Percentiles rank a stretch among this genome's conserved stretches.
Conservation (phyloP, 2,888 invertebrate species). For the Seira sanloemensis region DNA sequence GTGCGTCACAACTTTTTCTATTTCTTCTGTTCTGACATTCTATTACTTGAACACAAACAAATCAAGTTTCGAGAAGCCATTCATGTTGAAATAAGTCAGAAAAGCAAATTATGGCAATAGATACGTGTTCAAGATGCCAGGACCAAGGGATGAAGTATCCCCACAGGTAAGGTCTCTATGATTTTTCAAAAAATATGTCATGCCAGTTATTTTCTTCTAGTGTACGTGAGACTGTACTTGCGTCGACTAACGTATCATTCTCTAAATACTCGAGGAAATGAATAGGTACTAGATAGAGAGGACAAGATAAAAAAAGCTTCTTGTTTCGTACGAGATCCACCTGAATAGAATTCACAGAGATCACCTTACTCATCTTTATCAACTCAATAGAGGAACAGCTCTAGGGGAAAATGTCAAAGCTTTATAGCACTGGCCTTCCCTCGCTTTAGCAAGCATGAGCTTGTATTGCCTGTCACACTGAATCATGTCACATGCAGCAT, state of each 20-base stretch:
- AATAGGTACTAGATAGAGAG: no score
- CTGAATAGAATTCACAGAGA: constrained; percentile 23
- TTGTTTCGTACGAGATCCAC: constrained; percentile 20
- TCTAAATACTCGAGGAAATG: no score
- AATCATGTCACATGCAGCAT: background rate
- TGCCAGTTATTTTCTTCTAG: no score
- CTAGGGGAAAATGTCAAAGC: background rate
- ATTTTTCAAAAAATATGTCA: no score
- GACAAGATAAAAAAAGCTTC: no score
- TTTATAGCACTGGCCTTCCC: background rate
- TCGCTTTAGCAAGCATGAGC: background rate
- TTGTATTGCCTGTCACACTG: background rate
- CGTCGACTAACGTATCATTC: no score
- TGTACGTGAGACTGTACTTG: no score
- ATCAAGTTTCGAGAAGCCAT: constrained; percentile 35
- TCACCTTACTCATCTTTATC: background rate
- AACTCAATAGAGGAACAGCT: background rate
- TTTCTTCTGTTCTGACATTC: constrained; percentile 30
- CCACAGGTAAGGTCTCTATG: background rate
- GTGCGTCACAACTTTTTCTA: background rate
- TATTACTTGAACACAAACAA: constrained; percentile 37
- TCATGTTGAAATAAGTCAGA: constrained; percentile 29
- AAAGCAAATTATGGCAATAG: background rate
- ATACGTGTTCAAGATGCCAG: background rate
- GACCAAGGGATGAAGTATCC: background rate